Evolutionary conservation across 2,797 vertebrate species (phyloP).

Genomic region (Oreortyx pictus): DNA sequence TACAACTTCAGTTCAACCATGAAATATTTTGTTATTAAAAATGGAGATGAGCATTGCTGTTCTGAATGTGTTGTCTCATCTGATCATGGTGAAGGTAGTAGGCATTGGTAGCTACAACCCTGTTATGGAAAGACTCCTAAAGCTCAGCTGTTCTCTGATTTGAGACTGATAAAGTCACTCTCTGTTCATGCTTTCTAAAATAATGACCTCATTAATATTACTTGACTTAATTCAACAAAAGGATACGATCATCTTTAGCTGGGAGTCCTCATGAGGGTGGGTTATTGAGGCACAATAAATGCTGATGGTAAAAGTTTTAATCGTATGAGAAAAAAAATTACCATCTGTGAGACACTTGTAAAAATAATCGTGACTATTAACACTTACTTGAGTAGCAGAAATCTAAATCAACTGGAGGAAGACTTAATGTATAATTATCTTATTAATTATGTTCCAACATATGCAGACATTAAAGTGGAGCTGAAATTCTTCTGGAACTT

Average conservation of each 20-base stretch:
- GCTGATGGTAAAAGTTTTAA: neutral
- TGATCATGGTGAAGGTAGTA: neutral
- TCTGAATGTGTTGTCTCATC: neutral
- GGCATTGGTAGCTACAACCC: neutral
- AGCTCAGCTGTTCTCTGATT: neutral
- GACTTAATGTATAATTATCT: neutral
- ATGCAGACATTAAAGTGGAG: neutral
- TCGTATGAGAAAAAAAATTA: neutral
- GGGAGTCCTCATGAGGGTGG: neutral
- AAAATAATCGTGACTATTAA: neutral
- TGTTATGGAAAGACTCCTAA: constrained; percentile 3
- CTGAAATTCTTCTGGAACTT: neutral
- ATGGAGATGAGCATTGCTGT: accelerated
- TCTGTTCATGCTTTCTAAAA: neutral
- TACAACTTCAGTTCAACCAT: neutral
- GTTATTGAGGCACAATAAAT: neutral
- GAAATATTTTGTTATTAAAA: neutral
- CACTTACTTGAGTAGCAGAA: neutral
- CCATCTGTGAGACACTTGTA: neutral
- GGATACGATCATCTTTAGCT: neutral
- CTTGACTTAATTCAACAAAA: neutral
- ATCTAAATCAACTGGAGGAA: neutral
- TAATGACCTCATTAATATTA: neutral
- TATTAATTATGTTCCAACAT: neutral
- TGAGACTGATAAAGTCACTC: neutral